Evolutionary conservation across 1,140 invertebrate genomes (phyloP).

Genomic region (Caerostris darwini): DNA sequence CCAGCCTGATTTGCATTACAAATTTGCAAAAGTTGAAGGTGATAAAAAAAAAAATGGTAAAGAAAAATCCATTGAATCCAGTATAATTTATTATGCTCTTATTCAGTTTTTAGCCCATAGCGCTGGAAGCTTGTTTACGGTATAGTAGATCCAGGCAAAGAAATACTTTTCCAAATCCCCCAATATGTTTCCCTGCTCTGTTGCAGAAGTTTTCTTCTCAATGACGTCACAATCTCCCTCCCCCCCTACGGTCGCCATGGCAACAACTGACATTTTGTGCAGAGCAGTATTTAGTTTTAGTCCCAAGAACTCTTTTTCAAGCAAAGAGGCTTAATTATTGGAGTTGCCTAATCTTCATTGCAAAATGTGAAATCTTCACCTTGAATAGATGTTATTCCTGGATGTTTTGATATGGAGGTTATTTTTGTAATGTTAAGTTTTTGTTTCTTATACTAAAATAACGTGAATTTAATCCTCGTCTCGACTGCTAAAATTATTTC

Average conservation of each 20-base stretch:
- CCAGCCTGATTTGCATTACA: background rate
- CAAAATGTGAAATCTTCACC: no score
- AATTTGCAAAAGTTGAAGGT: background rate
- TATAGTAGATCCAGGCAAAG: background rate
- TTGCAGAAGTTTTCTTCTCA: constrained; percentile 18
- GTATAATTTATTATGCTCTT: background rate
- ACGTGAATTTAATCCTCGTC: no score
- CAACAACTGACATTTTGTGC: background rate
- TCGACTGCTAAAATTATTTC: no score
- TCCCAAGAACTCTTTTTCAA: background rate
- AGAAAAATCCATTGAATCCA: background rate
- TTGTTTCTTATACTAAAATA: no score
- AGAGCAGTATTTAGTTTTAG: background rate
- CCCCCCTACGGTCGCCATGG: background rate
- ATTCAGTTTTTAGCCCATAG: background rate
- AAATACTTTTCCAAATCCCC: constrained; percentile 31
- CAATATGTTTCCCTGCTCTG: constrained; percentile 15
- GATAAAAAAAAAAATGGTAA: background rate
- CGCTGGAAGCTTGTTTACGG: background rate
- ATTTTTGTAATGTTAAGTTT: no score
- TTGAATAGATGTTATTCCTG: no score
- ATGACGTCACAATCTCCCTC: constrained; percentile 27
- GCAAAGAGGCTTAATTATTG: constrained; percentile 30
- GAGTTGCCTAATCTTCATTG: background rate
- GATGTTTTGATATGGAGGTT: no score